phyloP scores from a whole-genome alignment of 2,888 invertebrate species.

The Candidula unifasciata region DNA sequence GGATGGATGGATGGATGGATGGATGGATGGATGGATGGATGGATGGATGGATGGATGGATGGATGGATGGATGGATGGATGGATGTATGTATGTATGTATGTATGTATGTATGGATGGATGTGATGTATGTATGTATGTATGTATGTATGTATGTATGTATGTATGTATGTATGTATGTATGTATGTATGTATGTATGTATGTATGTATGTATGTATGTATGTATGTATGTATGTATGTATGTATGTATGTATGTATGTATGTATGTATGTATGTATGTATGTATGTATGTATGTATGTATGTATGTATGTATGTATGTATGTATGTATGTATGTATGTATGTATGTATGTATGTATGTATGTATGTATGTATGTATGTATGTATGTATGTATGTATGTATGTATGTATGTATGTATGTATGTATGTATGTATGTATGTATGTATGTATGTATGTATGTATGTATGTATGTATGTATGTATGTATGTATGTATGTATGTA shows the following conservation, averaged over 20 bases:
- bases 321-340: constrained; percentile 28
- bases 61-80: too few species aligned
- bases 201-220: constrained; percentile 14
- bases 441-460: constrained; percentile 2
- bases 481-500: constrained; percentile 6
- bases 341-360: constrained; percentile 32
- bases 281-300: constrained; percentile 25
- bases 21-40: too few species aligned
- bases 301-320: constrained; percentile 13
- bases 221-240: constrained; percentile 25
- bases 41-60: too few species aligned
- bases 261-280: constrained; percentile 39
- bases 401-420: constrained; percentile 26
- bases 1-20: too few species aligned
- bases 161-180: constrained; percentile 27
- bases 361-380: constrained; percentile 32
- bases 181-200: constrained; percentile 27
- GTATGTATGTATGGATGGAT: too few species aligned
- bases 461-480: constrained; percentile 6
- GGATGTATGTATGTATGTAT: too few species aligned
- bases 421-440: neutral
- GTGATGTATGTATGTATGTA: too few species aligned
- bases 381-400: constrained; percentile 34
- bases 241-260: constrained; percentile 25
- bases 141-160: constrained; percentile 12